These are phyloP conservation scores for Lophura nycthemera DNA, from an alignment of 2,113 vertebrate genomes.

Conservation along the genomic window DNA sequence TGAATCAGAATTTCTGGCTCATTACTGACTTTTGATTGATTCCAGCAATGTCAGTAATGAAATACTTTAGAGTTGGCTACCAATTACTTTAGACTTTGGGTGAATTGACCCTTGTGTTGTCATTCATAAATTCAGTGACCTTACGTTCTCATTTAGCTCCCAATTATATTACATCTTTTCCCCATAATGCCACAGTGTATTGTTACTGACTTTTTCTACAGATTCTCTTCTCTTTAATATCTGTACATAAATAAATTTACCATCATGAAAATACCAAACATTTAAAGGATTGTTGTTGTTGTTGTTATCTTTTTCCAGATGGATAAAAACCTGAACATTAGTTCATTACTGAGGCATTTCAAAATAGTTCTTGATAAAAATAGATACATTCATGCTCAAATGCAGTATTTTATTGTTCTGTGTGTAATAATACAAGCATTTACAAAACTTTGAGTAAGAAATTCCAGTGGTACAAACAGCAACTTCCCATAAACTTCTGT, in stretches of 20 bases:
- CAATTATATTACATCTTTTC: background rate
- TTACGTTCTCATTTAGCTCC: conserved; percentile 9
- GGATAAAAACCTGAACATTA: background rate
- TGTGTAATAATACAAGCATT: background rate
- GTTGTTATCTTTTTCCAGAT: background rate
- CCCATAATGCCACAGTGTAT: background rate
- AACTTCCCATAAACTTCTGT: background rate
- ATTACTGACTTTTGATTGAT: conserved; percentile 1
- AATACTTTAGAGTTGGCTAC: conserved; percentile 4
- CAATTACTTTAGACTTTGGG: background rate
- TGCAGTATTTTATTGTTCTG: background rate
- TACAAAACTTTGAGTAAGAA: background rate
- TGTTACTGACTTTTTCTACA: background rate
- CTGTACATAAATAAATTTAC: background rate
- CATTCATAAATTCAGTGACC: conserved; percentile 11
- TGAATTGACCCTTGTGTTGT: background rate
- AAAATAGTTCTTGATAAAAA: background rate
- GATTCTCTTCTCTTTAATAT: background rate
- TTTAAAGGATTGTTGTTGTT: background rate
- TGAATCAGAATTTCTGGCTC: background rate
- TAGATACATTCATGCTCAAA: background rate
- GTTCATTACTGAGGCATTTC: background rate
- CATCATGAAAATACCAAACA: background rate
- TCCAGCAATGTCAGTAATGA: background rate
- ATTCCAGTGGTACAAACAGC: background rate